Percentiles rank a stretch among this genome's conserved stretches.
Conservation (phyloP, 2,888 invertebrate genomes). For the Laothoe populi region DNA sequence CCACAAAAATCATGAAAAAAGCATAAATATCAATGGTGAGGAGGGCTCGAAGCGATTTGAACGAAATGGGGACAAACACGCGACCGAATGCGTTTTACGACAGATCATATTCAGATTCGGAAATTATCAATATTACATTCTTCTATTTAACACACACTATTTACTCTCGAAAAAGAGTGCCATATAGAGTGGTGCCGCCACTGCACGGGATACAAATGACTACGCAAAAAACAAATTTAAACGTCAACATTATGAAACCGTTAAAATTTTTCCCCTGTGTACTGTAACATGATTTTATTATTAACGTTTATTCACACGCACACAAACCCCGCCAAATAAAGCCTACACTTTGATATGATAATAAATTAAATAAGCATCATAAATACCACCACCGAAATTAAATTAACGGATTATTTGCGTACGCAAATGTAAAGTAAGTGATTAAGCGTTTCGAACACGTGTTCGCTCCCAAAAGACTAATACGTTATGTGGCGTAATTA, state of each 20-base stretch:
- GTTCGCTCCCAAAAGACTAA: conserved; percentile 82
- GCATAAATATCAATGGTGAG: conserved; percentile 75
- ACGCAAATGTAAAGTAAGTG: conserved; percentile 82
- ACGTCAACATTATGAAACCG: conserved; percentile 65
- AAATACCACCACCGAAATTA: conserved; percentile 78
- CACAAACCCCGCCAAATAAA: conserved; percentile 71
- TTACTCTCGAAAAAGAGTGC: conserved; percentile 35
- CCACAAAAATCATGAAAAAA: conserved; percentile 68
- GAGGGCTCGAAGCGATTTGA: conserved; percentile 58
- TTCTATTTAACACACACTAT: conserved; percentile 37
- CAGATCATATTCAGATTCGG: conserved; percentile 62
- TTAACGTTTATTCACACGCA: conserved; percentile 75
- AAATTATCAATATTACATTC: conserved; percentile 66
- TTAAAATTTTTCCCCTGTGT: conserved; percentile 68
- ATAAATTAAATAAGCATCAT: conserved; percentile 81
- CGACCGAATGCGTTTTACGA: conserved; percentile 68
- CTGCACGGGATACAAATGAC: conserved; percentile 51
- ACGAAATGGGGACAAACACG: conserved; percentile 60
- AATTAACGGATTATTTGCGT: conserved; percentile 82
- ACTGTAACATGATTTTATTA: conserved; percentile 72
- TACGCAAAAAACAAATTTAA: conserved; percentile 59
- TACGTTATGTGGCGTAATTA: conserved; percentile 82
- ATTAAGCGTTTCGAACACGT: conserved; percentile 81
- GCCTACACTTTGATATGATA: conserved; percentile 79
- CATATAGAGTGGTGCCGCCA: conserved; percentile 42